Percentiles rank a stretch among this genome's conserved stretches.
These are phyloP conservation scores for Ditula angustiorana DNA, from an alignment of 2,888 invertebrate species.

Conservation along the genomic window DNA sequence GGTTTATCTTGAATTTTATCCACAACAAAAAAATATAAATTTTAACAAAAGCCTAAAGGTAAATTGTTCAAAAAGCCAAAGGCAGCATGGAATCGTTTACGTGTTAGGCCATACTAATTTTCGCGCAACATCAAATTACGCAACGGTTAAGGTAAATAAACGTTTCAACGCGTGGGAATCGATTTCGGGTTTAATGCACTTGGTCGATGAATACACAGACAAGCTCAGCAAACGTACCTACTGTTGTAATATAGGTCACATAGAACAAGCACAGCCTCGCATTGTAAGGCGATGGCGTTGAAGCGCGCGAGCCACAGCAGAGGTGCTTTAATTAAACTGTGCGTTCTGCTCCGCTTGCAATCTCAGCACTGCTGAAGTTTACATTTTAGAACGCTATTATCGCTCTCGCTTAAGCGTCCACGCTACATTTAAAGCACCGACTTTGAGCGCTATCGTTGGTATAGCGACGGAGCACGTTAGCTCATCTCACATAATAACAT, in stretches of 20 bases:
- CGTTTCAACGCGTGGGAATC: slow-evolving; percentile 24
- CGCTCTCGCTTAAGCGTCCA: slow-evolving; percentile 20
- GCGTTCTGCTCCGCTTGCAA: slow-evolving; percentile 21
- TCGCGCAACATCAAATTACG: slow-evolving; percentile 20
- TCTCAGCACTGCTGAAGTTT: slow-evolving; percentile 16
- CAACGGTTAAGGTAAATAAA: slow-evolving; percentile 16
- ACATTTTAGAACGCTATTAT: slow-evolving; percentile 24
- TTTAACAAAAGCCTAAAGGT: background rate
- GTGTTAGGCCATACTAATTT: slow-evolving; percentile 7
- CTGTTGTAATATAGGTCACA: slow-evolving; percentile 28
- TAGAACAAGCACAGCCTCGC: slow-evolving; percentile 8
- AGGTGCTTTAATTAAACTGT: slow-evolving; percentile 11
- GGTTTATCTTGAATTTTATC: too few relatives aligned
- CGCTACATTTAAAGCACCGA: slow-evolving; percentile 29
- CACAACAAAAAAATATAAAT: too few relatives aligned
- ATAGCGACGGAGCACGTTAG: slow-evolving; percentile 47
- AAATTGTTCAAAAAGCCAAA: background rate
- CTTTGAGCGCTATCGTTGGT: slow-evolving; percentile 38
- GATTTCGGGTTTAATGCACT: slow-evolving; percentile 21
- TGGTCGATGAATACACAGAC: slow-evolving; percentile 24
- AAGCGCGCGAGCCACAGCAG: slow-evolving; percentile 7
- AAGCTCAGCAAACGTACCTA: slow-evolving; percentile 14
- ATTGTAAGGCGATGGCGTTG: slow-evolving; percentile 14
- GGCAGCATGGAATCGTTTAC: background rate
- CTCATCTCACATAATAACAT: slow-evolving; percentile 70